These are phyloP conservation scores for Oncorhynchus nerka DNA, from an alignment of 2,113 vertebrate species.

Conservation along the genomic window DNA sequence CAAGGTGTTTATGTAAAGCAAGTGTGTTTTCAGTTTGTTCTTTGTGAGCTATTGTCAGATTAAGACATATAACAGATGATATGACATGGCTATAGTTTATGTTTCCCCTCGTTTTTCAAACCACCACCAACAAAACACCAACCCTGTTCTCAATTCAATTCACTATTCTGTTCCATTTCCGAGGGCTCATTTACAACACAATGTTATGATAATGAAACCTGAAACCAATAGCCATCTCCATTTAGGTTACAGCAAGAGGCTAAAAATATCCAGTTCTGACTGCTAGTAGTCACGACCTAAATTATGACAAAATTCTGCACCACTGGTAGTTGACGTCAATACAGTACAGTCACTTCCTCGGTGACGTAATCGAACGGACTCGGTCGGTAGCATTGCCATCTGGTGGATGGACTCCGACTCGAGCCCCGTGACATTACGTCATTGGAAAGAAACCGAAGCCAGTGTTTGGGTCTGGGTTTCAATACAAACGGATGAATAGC, in stretches of 20 bases:
- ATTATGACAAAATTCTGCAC: slow-evolving; percentile 68
- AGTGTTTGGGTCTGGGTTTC: slow-evolving; percentile 24
- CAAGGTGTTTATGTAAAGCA: not conserved
- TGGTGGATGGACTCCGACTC: slow-evolving; percentile 46
- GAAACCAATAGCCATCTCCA: not conserved
- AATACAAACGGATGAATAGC: slow-evolving; percentile 18
- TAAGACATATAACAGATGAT: not conserved
- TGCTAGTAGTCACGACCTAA: slow-evolving; percentile 65
- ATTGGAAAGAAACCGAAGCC: slow-evolving; percentile 44
- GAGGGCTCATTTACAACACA: not conserved
- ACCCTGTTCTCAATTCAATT: not conserved
- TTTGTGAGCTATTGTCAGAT: not conserved
- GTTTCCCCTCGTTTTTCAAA: not conserved
- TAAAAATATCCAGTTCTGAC: slow-evolving; percentile 17
- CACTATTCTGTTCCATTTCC: not conserved
- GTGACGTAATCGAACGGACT: slow-evolving; percentile 54
- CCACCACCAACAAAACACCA: not conserved
- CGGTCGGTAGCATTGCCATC: slow-evolving; percentile 47
- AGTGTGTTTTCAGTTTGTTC: too few relatives aligned
- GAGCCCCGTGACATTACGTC: slow-evolving; percentile 50
- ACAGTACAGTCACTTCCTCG: slow-evolving; percentile 40
- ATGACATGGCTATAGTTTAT: not conserved
- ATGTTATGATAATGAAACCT: not conserved
- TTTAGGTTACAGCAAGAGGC: not conserved
- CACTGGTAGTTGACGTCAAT: slow-evolving; percentile 63